A percentile compares a stretch with the other conserved stretches of the same genome.
Conservation (phyloP, 2,888 invertebrate species). For the Apamea monoglypha region DNA sequence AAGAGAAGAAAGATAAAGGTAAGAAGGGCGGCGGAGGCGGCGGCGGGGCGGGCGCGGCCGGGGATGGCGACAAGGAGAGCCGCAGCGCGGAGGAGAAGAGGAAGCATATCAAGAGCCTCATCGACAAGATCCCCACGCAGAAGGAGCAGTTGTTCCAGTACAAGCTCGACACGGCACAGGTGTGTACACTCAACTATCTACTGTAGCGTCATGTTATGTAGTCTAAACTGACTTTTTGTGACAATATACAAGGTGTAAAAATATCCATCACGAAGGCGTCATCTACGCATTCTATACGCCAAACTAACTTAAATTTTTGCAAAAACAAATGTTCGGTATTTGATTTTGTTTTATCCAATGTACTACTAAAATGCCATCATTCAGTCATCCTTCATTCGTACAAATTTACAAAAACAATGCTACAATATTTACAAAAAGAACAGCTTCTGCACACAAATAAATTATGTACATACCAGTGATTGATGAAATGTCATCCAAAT, state of each 20-base stretch:
- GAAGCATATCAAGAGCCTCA: slow-evolving; percentile 98
- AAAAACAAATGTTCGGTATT: neutral
- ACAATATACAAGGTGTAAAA: neutral
- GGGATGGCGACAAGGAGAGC: slow-evolving; percentile 82
- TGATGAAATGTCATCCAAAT: too few relatives aligned
- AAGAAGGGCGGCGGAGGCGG: slow-evolving; percentile 92
- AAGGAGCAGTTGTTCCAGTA: slow-evolving; percentile 99
- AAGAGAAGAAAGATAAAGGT: slow-evolving; percentile 74
- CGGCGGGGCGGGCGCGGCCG: slow-evolving; percentile 75
- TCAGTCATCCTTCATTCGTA: neutral
- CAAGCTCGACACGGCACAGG: slow-evolving; percentile 95
- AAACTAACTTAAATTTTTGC: neutral
- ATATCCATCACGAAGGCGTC: too few relatives aligned
- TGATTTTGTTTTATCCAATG: neutral
- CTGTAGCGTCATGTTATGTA: neutral
- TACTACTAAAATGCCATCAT: neutral
- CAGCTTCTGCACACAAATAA: too few relatives aligned
- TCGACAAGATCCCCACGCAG: slow-evolving; percentile 99
- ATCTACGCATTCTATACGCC: neutral
- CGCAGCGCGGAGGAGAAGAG: slow-evolving; percentile 98
- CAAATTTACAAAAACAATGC: too few relatives aligned
- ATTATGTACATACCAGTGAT: too few relatives aligned
- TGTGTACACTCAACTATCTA: slow-evolving; percentile 44
- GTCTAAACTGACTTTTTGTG: neutral
- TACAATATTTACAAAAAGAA: too few relatives aligned